Evolutionary conservation across 2,113 vertebrate species (phyloP).

Genomic region (Phylloscopus trochilus): DNA sequence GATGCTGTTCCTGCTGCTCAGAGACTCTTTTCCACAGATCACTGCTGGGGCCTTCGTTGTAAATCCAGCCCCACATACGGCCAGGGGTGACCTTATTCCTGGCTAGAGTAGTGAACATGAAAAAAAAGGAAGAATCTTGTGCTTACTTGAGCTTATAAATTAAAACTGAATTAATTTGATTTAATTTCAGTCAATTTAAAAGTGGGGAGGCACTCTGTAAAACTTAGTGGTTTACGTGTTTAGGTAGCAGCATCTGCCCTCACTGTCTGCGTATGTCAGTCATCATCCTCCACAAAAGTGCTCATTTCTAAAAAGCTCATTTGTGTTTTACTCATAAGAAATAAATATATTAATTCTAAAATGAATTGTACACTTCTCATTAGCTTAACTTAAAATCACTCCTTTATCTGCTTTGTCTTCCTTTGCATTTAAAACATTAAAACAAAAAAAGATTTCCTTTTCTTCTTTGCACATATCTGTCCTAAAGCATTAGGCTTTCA

Average conservation of each 20-base stretch:
- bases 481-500: not conserved
- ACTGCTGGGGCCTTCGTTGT: not conserved
- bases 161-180: not conserved
- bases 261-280: not conserved
- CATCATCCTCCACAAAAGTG: not conserved
- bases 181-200: not conserved
- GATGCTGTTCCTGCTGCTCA: conserved; percentile 29
- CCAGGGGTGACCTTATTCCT: conserved; percentile 22
- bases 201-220: not conserved
- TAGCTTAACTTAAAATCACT: not conserved
- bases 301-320: not conserved
- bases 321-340: not conserved
- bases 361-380: not conserved
- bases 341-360: not conserved
- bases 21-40: conserved; percentile 22
- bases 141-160: not conserved
- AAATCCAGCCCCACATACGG: conserved; percentile 49
- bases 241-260: not conserved
- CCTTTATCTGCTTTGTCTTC: not conserved
- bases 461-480: not conserved
- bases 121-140: not conserved
- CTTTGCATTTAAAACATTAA: not conserved
- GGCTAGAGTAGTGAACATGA: not conserved
- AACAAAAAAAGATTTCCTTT: not conserved
- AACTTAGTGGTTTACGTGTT: not conserved